Evolutionary conservation across 2,797 vertebrate genomes (phyloP).

Genomic region (Ptychadena robeensis): DNA sequence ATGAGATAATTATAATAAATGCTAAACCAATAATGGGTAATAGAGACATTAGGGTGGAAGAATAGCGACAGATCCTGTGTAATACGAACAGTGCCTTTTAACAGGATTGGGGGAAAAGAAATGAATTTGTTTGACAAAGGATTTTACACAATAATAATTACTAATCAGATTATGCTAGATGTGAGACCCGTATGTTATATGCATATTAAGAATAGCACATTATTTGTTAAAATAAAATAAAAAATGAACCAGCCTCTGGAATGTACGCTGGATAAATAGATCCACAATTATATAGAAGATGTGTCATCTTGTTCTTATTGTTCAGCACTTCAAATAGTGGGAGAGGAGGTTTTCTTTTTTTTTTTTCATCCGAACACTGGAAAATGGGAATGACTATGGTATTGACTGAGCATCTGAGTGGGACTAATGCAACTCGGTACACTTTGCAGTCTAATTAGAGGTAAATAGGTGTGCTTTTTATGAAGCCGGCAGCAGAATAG

Average conservation of each 20-base stretch:
- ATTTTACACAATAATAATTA: constrained; percentile 59
- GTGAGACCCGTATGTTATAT: constrained; percentile 46
- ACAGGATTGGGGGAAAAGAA: constrained; percentile 55
- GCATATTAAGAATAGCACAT: constrained; percentile 58
- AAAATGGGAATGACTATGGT: constrained; percentile 66
- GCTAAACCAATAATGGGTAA: constrained; percentile 59
- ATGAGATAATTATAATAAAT: constrained; percentile 52
- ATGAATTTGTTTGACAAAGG: constrained; percentile 41
- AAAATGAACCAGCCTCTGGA: constrained; percentile 58
- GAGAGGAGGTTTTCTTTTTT: constrained; percentile 37
- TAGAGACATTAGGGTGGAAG: constrained; percentile 48
- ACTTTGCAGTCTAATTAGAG: constrained; percentile 73
- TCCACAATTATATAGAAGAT: constrained; percentile 60
- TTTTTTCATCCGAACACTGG: constrained; percentile 65
- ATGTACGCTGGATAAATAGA: constrained; percentile 56
- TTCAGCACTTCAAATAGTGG: constrained; percentile 15
- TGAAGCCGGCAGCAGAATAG: constrained; percentile 64
- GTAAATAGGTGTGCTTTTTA: constrained; percentile 72
- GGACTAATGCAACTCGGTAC: constrained; percentile 68
- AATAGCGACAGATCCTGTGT: constrained; percentile 35
- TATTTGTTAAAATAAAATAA: constrained; percentile 60
- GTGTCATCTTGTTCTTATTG: constrained; percentile 65
- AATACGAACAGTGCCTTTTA: constrained; percentile 31
- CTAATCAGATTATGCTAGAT: constrained; percentile 57
- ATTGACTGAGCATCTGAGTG: constrained; percentile 65